Evolutionary conservation across 64 coral and sea anemone genomes (phyloP), one percentile per base, ranked within the genome.

Genomic region (Montipora sp.): DNA sequence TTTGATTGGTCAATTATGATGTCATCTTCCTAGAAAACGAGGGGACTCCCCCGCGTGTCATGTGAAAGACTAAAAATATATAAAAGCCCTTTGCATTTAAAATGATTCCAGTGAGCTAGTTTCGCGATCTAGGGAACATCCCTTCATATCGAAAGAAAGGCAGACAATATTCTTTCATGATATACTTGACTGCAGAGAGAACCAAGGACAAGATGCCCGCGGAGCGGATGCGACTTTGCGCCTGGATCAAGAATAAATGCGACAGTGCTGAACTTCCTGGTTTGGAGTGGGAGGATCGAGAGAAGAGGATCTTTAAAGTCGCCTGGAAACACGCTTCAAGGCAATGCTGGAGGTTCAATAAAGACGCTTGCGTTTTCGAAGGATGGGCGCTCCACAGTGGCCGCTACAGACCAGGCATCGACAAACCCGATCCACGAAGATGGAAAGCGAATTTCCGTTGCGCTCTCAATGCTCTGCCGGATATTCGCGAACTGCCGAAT

Each of bases 401-500:
- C 1, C 80, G 91, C 63, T 97, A 83, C 80, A 90, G 92, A 14
- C 66, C 77, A 5, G 87, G 83, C 1, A 20, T 87, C 44, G 89
- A 93, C 47, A 87, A 80, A 65, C 88, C 92, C 5, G 95, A 97
- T 49, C 95, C 95, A 7, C 87, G 91, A 48, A 72, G 92, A 91
- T 97, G 95, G 95, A 97, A 97, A 53, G 92, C 95, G 19, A 96
- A 96, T 78, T 96, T 96, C 50, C 80, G 95, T 66, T 96, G 95
- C 48, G 95, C 95, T 8, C 72, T 97, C 48, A 97, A 97, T 76
- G 95, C 95, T 0, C 79, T 97, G 20, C 92, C 95, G 59, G 95
- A 97, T 18, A 97, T 97, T 8, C 61, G 70, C 4, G 95, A 97
- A 71, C 46, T 94, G 21, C 78, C 81, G 48, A 84, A 84, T 6